phyloP scores from a whole-genome alignment of 1,140 invertebrate genomes.

The Heterodera carotae region DNA sequence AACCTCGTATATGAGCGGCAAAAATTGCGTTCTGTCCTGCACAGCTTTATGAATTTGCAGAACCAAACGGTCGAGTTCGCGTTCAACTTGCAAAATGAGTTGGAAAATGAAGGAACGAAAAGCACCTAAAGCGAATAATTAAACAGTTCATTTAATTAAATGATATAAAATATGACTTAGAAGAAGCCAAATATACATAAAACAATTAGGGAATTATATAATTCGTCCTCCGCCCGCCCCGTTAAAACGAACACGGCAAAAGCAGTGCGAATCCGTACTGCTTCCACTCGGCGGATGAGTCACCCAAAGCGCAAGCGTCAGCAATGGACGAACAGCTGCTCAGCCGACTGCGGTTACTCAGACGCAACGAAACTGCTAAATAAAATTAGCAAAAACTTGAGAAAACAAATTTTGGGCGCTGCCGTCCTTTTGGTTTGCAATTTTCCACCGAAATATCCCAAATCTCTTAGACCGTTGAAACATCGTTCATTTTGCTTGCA shows the following conservation, averaged over 20 bases:
- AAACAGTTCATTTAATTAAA: too few relatives aligned
- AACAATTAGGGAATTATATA: too few relatives aligned
- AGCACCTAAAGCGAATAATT: constrained; percentile 4
- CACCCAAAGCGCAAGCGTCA: constrained; percentile 22
- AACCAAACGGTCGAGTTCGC: constrained; percentile 35
- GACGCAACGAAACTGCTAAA: constrained; percentile 26
- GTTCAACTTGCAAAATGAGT: constrained; percentile 49
- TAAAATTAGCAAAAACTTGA: constrained; percentile 8
- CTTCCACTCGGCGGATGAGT: constrained; percentile 30
- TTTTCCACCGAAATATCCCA: too few relatives aligned
- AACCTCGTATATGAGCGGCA: constrained; percentile 42
- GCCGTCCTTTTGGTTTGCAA: too few relatives aligned
- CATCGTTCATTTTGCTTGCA: too few relatives aligned
- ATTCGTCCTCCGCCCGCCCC: too few relatives aligned
- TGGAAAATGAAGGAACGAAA: constrained; percentile 44
- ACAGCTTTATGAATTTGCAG: constrained; percentile 38
- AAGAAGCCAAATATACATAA: too few relatives aligned
- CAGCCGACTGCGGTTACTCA: constrained; percentile 31
- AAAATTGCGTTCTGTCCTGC: constrained; percentile 36
- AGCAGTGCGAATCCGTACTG: constrained; percentile 47
- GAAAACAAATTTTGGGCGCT: neutral
- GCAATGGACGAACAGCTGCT: constrained; percentile 36
- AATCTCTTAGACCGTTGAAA: too few relatives aligned
- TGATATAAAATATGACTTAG: too few relatives aligned
- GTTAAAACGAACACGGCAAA: constrained; percentile 27